A percentile compares a stretch with the other conserved stretches of the same genome.
Evolutionary conservation across 2,113 vertebrate species (phyloP).

Genomic region (Neotoma lepida): DNA sequence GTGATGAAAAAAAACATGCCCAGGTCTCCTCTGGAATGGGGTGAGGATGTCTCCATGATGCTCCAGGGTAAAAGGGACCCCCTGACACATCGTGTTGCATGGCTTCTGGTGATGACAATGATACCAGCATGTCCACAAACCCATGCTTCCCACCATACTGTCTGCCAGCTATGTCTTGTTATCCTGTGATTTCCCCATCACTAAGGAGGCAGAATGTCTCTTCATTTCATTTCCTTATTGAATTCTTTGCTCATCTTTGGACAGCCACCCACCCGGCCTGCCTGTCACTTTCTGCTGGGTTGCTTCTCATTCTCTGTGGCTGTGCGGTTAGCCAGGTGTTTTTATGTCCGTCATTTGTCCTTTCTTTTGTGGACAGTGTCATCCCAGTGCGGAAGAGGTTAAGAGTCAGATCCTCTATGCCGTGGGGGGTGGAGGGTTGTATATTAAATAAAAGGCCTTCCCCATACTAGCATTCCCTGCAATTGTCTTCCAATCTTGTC

Average conservation of each 20-base stretch:
- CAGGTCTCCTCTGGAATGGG: neutral
- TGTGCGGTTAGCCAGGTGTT: neutral
- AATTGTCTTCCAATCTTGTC: rapidly evolving
- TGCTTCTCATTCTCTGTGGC: neutral
- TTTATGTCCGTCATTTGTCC: neutral
- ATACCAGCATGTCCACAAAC: too few species aligned
- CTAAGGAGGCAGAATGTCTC: neutral
- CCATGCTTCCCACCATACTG: too few species aligned
- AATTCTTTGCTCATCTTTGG: neutral
- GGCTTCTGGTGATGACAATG: rapidly evolving
- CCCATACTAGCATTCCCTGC: rapidly evolving
- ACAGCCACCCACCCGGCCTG: neutral
- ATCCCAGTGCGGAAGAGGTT: neutral
- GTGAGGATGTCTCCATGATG: rapidly evolving
- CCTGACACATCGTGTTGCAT: rapidly evolving
- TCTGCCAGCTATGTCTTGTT: neutral
- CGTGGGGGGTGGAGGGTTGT: rapidly evolving
- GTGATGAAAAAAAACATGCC: neutral
- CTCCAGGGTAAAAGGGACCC: rapidly evolving
- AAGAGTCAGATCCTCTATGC: rapidly evolving
- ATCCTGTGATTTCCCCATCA: neutral
- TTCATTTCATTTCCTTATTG: neutral
- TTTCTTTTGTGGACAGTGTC: neutral
- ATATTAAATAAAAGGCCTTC: neutral
- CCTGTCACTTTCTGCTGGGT: neutral